Base-by-base conservation (phyloP, 2,888 invertebrate genomes). In the Brachynemurus nebulosus region DNA sequence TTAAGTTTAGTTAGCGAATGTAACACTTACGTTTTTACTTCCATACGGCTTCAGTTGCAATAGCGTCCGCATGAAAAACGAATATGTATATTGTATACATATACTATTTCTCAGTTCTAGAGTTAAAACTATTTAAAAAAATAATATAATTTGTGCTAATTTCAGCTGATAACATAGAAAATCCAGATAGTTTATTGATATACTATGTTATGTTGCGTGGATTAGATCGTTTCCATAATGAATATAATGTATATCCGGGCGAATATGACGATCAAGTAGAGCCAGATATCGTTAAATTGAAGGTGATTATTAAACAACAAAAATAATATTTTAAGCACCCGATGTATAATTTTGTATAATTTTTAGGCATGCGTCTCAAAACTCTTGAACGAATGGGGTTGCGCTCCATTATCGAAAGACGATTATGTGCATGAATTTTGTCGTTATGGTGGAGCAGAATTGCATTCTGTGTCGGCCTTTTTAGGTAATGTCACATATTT, bases 361-460 rank as follows among this genome's bases (percentile, higher is more conserved):
- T 42, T 27, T n/a, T 16, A 42, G 42, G 72, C 53, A 71, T 74
- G 16, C 67, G 69, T 38, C 7, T 44, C 44, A 7, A 44, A 44
- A 44, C 65, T 95, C 45, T 65, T 93, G 1, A 74, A 74, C 48
- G 93, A 96, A 64, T 85, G 91, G 79, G 86, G 88, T 4, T 79
- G 86, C 57, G 66, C 73, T 43, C 78, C 80, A 14, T 59, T 72
- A 14, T 72, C 85, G 33, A 86, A 89, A 60, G 96, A 96, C 65
- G 95, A 96, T 62, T 84, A 85, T 57, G 78, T 95, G 21, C 93
- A 95, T 64, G 96, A 95, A 68, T 82, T 95, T 68, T 91, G 90
- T 59, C 77, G 95, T 23, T 96, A 90, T 65, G 97, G 96, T 9
- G 95, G 91, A 8, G 79, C 88, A 8, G 96, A 98, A 65, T 69